Evolutionary conservation across 2,888 invertebrate genomes (phyloP).

Genomic region (Ecliptopera silaceata): DNA sequence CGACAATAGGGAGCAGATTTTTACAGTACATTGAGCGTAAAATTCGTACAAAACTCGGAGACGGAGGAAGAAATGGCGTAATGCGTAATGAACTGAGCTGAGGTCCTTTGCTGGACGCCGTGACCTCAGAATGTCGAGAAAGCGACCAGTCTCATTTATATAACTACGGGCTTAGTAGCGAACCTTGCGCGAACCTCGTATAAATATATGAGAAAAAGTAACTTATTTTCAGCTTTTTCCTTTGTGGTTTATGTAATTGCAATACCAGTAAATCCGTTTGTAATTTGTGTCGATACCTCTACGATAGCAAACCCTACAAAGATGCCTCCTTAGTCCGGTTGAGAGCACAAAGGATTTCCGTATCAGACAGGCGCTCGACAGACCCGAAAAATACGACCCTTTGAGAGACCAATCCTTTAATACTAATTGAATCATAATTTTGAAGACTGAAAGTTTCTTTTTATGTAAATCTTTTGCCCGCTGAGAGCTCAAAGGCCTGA

Average conservation of each 20-base stretch:
- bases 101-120: conserved; percentile 46
- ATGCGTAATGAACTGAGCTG: conserved; percentile 62
- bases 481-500: conserved; percentile 66
- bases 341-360: conserved; percentile 74
- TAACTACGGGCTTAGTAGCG: conserved; percentile 38
- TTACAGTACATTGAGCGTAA: conserved; percentile 59
- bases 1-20: conserved; percentile 51
- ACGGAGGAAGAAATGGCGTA: conserved; percentile 49
- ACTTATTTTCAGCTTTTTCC: conserved; percentile 39
- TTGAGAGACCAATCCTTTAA: conserved; percentile 80
- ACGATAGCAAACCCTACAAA: conserved; percentile 65
- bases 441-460: conserved; percentile 78
- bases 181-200: conserved; percentile 35
- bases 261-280: conserved; percentile 53
- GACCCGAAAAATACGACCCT: conserved; percentile 79
- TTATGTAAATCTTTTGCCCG: conserved; percentile 78
- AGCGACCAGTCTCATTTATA: conserved; percentile 37
- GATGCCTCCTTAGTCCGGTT: conserved; percentile 75
- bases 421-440: conserved; percentile 83
- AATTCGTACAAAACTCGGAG: conserved; percentile 45
- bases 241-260: conserved; percentile 39
- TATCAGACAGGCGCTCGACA: conserved; percentile 54
- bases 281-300: conserved; percentile 65
- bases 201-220: conserved; percentile 38
- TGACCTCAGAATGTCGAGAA: conserved; percentile 42